Base-by-base conservation (phyloP, 1,140 invertebrate genomes). In the Nixonia krombeini region DNA sequence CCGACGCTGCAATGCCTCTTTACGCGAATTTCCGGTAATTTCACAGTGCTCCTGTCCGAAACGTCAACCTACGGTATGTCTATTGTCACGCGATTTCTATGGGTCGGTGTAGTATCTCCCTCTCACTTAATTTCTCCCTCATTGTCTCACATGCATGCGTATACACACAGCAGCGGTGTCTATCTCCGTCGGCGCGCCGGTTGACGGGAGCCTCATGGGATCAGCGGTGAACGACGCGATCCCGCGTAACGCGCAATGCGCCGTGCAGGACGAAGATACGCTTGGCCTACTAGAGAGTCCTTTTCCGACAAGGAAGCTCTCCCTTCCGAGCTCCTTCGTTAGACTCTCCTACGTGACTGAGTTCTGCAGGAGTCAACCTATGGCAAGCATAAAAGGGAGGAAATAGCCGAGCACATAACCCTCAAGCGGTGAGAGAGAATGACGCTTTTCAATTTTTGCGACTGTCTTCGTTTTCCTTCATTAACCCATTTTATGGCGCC, bases 241-340 rank as follows among this genome's bases (percentile, higher is more conserved):
- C 25, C 66, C 56, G 58, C 46, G 58, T 63, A 42, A 71, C 50
- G 38, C 49, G 58, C 52, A 61, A 59, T 63, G 52, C 44, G 51
- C 63, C 37, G 18, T 26, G 49, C 23, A 31, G 35, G 31, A 64
- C 46, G 65, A 58, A 72, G 62, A 68, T 70, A 62, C 56, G 64
- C 71, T 71, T 58, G 70, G 68, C 64, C 42, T 49, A 73, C 70
- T 45, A 37, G 42, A 70, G 72, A 59, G 63, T 55, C 67, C 72
- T 65, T 72, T 73, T 71, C 57, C 35, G 25, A 51, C 55, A 23
- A 50, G 45, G 28, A 50, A 65, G 57, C 53, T 52, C 47, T 62
- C 35, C 40, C 37, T 67, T 49, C 51, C 47, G 52, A 70, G 38
- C 67, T 63, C 49, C 70, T 67, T 78, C 37, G 59, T 69, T 63